These are phyloP conservation scores for Ciona savignyi DNA, from an alignment of 23 tunicate genomes.

Conservation along the genomic window DNA sequence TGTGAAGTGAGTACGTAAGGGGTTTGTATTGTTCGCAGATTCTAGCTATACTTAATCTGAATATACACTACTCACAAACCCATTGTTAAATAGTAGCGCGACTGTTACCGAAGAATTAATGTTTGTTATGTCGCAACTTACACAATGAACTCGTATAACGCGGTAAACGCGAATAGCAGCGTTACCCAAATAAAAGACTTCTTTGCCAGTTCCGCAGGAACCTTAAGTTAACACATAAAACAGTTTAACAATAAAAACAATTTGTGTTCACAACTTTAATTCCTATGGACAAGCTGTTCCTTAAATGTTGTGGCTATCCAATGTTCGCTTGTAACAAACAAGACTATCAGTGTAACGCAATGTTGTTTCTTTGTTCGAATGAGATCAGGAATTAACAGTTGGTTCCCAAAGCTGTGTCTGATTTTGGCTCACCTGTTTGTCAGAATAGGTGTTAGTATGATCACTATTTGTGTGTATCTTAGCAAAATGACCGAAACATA, in stretches of 20 bases:
- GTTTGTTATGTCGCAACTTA: background rate
- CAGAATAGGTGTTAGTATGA: too few species aligned
- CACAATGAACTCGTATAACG: background rate
- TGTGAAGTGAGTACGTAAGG: too few species aligned
- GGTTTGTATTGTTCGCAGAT: too few species aligned
- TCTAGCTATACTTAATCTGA: too few species aligned
- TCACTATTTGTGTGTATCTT: too few species aligned
- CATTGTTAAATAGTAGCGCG: too few species aligned
- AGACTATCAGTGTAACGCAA: background rate
- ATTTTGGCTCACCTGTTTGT: too few species aligned
- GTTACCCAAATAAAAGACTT: background rate
- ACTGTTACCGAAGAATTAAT: background rate
- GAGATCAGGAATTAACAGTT: too few species aligned
- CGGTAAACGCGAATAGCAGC: background rate
- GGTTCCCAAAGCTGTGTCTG: too few species aligned
- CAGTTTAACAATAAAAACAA: background rate
- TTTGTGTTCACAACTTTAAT: background rate
- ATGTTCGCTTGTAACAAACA: background rate
- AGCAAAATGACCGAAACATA: too few species aligned
- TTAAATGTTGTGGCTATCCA: background rate
- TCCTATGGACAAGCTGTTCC: background rate
- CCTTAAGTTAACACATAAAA: background rate
- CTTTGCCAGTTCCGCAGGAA: background rate
- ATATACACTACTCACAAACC: too few species aligned
- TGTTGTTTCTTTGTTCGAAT: too few species aligned